Conservation (phyloP, 2,113 vertebrate genomes). For the Hypanus sabinus region DNA sequence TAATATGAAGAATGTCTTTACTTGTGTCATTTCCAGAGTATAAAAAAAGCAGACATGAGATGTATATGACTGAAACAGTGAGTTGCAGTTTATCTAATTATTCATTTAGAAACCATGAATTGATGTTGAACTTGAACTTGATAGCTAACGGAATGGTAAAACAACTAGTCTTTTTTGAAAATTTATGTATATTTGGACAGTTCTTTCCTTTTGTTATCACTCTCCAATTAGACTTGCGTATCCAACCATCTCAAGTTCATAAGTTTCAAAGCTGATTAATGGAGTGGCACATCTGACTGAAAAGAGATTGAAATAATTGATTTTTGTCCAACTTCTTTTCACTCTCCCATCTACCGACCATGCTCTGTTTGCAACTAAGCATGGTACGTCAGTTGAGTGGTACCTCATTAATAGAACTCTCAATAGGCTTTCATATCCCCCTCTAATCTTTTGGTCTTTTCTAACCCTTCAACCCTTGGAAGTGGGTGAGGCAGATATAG, state of each 20-base stretch:
- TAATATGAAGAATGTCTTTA: not conserved
- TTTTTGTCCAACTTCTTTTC: no score
- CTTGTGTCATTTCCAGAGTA: slow-evolving; percentile 18
- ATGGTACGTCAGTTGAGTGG: no score
- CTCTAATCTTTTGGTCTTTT: no score
- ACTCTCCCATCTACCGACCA: no score
- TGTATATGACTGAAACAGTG: not conserved
- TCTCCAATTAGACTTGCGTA: not conserved
- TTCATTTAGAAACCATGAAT: not conserved
- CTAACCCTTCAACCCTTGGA: no score
- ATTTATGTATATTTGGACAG: not conserved
- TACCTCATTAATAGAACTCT: no score
- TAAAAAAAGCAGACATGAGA: not conserved
- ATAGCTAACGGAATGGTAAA: no score
- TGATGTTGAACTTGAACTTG: not conserved
- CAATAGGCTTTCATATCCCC: no score
- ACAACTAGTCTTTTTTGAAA: not conserved
- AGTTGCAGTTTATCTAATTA: not conserved
- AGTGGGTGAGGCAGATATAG: no score
- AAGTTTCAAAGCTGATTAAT: not conserved
- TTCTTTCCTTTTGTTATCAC: not conserved
- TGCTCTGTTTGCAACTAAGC: no score
- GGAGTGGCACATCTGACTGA: not conserved
- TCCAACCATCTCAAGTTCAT: not conserved
- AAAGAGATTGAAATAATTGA: not conserved